Conservation (phyloP, 2,113 vertebrate genomes). For the Tichodroma muraria region DNA sequence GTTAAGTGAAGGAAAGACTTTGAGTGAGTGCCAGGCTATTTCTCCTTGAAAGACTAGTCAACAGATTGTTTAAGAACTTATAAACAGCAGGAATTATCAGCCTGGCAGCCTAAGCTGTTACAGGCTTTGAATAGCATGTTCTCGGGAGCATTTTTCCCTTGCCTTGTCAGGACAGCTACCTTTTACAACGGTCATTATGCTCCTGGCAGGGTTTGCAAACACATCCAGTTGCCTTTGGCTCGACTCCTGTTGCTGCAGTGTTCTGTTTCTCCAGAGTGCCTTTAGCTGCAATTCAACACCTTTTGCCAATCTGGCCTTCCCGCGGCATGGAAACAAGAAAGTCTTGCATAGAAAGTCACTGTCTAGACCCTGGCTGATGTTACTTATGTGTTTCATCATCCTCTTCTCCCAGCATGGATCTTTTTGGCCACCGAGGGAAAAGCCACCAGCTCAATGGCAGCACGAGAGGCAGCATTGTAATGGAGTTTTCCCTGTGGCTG, state of each 20-base stretch:
- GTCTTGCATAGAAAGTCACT: not conserved
- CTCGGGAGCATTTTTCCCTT: not conserved
- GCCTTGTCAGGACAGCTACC: not conserved
- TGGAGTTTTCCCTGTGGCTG: not conserved
- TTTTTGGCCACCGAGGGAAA: not conserved
- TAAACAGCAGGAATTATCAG: not conserved
- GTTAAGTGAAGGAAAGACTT: not conserved
- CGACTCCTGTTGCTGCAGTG: accelerated
- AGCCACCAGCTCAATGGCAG: not conserved
- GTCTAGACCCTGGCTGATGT: not conserved
- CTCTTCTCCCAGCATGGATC: not conserved
- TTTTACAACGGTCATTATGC: not conserved
- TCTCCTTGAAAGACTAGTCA: not conserved
- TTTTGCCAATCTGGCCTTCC: not conserved
- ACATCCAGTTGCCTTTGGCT: not conserved
- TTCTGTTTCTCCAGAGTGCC: not conserved
- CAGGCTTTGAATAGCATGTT: not conserved
- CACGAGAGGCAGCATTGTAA: accelerated
- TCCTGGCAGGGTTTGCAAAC: not conserved
- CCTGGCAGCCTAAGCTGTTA: not conserved
- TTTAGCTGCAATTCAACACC: not conserved
- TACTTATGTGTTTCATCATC: not conserved
- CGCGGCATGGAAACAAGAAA: not conserved
- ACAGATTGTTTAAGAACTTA: not conserved
- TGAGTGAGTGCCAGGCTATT: not conserved